These are phyloP conservation scores for Dicrurus megarhynchus DNA, from an alignment of 2,113 vertebrate genomes.

Conservation along the genomic window DNA sequence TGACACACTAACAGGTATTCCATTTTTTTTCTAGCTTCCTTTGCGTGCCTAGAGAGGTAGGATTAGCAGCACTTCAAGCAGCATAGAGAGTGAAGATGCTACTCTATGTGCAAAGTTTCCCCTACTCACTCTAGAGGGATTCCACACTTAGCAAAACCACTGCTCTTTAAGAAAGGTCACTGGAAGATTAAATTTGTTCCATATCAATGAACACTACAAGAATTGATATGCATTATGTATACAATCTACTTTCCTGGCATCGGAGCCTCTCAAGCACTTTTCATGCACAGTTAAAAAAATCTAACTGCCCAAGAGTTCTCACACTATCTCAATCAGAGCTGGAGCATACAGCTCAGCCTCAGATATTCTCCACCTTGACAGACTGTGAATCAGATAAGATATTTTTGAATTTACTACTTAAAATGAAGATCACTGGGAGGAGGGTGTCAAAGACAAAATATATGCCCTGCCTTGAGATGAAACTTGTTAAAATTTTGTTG, in stretches of 20 bases:
- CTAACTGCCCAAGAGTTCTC: constrained; percentile 9
- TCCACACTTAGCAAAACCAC: neutral
- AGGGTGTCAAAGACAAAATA: neutral
- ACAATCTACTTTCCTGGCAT: constrained; percentile 30
- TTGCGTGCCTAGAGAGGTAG: neutral
- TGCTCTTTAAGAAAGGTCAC: constrained; percentile 33
- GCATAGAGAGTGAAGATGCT: neutral
- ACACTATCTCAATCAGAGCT: neutral
- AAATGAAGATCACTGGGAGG: neutral
- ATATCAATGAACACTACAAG: constrained; percentile 32
- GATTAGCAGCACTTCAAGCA: neutral
- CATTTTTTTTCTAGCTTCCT: neutral
- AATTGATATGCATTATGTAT: constrained; percentile 53
- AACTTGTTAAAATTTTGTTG: constrained; percentile 15
- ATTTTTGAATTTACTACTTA: constrained; percentile 28
- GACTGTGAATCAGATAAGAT: constrained; percentile 9
- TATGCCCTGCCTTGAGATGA: neutral
- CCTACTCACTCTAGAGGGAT: neutral
- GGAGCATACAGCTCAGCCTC: neutral
- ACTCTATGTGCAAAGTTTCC: neutral
- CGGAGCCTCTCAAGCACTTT: constrained; percentile 19
- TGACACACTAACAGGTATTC: neutral
- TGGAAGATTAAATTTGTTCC: constrained; percentile 57
- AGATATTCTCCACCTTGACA: constrained; percentile 19
- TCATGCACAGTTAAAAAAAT: neutral